phyloP scores from a whole-genome alignment of 2,888 invertebrate species.

The Nasonovia ribisnigri region DNA sequence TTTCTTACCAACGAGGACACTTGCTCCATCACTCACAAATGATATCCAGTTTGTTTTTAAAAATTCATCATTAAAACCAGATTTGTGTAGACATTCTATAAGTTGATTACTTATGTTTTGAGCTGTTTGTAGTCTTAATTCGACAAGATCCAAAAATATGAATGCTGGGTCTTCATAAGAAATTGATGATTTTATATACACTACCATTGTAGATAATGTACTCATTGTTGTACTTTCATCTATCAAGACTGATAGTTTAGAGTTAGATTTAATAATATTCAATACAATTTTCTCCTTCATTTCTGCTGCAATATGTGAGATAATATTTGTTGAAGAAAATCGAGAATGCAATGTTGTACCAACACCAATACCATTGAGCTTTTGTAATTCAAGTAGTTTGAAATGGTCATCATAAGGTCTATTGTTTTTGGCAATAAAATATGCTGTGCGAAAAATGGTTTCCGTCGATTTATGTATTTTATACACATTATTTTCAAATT shows the following conservation, averaged over 20 bases:
- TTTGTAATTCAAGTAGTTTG: conserved; percentile 24
- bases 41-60: conserved; percentile 22
- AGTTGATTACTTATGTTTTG: conserved; percentile 25
- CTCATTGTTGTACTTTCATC: conserved; percentile 38
- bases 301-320: conserved; percentile 30
- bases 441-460: background rate
- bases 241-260: conserved; percentile 23
- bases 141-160: conserved; percentile 39
- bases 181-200: conserved; percentile 13
- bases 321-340: conserved; percentile 39
- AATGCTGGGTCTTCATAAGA: conserved; percentile 10
- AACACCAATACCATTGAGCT: conserved; percentile 25
- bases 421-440: conserved; percentile 5
- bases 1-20: conserved; percentile 12
- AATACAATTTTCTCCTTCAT: conserved; percentile 15
- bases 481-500: conserved; percentile 3
- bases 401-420: conserved; percentile 14
- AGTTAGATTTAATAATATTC: conserved; percentile 34
- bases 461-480: conserved; percentile 9
- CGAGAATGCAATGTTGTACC: conserved; percentile 38
- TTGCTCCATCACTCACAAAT: conserved; percentile 32
- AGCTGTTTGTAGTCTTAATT: conserved; percentile 4
- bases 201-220: conserved; percentile 30
- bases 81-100: conserved; percentile 22
- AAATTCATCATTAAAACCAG: conserved; percentile 15